Evolutionary conservation across 2,888 invertebrate species (phyloP).

Genomic region (Harpagoxenus sublaevis): DNA sequence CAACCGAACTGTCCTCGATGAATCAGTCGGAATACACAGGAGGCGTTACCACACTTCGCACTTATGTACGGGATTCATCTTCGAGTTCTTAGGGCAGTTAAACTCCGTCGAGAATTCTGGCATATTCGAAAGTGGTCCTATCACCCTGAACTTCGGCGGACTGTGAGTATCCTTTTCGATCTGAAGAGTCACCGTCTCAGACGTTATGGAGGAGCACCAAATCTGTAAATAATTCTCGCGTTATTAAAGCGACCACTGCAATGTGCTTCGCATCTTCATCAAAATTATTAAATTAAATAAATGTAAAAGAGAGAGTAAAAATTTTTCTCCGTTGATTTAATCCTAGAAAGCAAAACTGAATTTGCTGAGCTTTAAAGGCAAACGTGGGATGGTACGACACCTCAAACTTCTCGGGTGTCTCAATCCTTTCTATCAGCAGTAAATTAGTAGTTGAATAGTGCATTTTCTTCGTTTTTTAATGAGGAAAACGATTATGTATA

Average conservation of each 20-base stretch:
- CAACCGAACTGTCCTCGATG: not conserved
- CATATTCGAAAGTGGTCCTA: constrained; percentile 95
- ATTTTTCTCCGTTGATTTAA: too few relatives aligned
- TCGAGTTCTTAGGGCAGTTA: constrained; percentile 90
- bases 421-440: too few relatives aligned
- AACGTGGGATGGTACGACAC: too few relatives aligned
- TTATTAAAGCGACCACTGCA: not conserved
- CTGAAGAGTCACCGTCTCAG: constrained; percentile 93
- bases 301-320: not conserved
- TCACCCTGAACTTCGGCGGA: constrained; percentile 94
- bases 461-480: too few relatives aligned
- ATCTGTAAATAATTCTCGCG: constrained; percentile 87
- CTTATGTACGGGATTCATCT: constrained; percentile 94
- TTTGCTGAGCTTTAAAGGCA: too few relatives aligned
- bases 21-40: not conserved
- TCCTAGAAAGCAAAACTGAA: too few relatives aligned
- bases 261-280: not conserved
- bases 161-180: constrained; percentile 98
- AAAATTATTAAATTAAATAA: not conserved
- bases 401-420: too few relatives aligned
- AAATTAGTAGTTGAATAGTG: too few relatives aligned
- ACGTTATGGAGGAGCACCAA: constrained; percentile 96
- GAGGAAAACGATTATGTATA: too few relatives aligned
- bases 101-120: constrained; percentile 94
- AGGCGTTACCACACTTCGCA: constrained; percentile 94